Evolutionary conservation across 2,888 invertebrate species (phyloP), one percentile per base, ranked within the genome.

Genomic region (Smittia aterrima): DNA sequence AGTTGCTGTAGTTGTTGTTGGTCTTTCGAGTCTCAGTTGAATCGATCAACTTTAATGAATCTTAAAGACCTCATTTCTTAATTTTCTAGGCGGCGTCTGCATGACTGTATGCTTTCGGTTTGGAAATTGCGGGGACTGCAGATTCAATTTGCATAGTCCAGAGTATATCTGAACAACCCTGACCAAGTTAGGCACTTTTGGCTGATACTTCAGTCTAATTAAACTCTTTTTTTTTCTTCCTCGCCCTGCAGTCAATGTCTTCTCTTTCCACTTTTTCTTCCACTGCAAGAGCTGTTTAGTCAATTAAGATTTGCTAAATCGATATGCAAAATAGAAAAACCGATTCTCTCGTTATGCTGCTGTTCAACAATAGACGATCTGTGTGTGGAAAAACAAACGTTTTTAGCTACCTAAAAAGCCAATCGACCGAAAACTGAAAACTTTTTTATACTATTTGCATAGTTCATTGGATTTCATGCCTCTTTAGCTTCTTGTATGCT

Each of bases 231-330:
- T 58, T 58, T 22, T 58, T 11, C 18, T 58, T 1, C 53, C 53
- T 7, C 20, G 20, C 4, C 58, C 1, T 58, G 58, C 16, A 18
- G 9, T 58, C 18, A 4, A 16, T 58, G 4, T 58, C 18, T 47
- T 47, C 16, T 47, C n/a, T 47, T 47, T 47, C 16, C 3, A n/a
- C 4, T n/a, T 47, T 58, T 9, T 58, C 9, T 20, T 58, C 18
- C 4, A 20, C 1, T 20, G 11, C 11, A 13, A n/a, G 2, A 13
- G 47, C 16, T 16, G 47, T 47, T 47, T 11, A 47, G 11, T 58
- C 58, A 58, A 58, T 58, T 58, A 58, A 58, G 58, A 58, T 58
- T 58, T 22, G 22, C 22, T 20, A 58, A 58, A 18, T 4, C 58
- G 58, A 58, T 58, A 58, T 58, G 58, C 22, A 58, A 58, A 58